phyloP scores from a whole-genome alignment of 2,888 invertebrate species.

The Sisyra terminalis region DNA sequence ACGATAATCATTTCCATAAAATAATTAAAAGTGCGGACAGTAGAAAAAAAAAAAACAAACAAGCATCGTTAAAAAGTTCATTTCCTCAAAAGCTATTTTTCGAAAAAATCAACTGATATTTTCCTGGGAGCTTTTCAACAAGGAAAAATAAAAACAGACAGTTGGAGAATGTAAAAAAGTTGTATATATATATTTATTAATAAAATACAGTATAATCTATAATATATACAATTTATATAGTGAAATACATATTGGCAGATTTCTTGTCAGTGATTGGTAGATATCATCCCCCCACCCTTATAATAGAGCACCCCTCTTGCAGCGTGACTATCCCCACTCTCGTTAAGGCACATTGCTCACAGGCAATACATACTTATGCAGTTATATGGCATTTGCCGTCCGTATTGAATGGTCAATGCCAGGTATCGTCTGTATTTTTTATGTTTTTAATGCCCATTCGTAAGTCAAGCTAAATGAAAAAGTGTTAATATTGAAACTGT shows the following conservation, averaged over 20 bases:
- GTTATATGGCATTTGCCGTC: conserved; percentile 26
- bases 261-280: conserved; percentile 20
- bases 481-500: neutral
- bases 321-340: conserved; percentile 6
- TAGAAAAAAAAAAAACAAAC: too few species aligned
- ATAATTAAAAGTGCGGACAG: too few species aligned
- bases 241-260: conserved; percentile 24
- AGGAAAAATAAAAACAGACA: conserved; percentile 1
- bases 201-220: conserved; percentile 22
- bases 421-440: neutral
- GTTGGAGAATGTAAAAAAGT: conserved; percentile 3
- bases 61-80: too few species aligned
- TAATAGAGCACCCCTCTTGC: conserved; percentile 8
- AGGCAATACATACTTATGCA: conserved; percentile 24
- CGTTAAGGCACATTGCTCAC: conserved; percentile 13
- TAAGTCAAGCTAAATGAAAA: neutral
- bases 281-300: conserved; percentile 10
- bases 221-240: conserved; percentile 33
- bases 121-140: neutral
- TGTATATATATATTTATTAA: conserved; percentile 1
- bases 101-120: too few species aligned
- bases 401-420: conserved; percentile 12
- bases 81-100: too few species aligned
- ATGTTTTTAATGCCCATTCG: conserved; percentile 3
- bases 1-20: too few species aligned